Base-by-base conservation (phyloP, 1,140 invertebrate species). In the Hyposmocoma kahamanoa region DNA sequence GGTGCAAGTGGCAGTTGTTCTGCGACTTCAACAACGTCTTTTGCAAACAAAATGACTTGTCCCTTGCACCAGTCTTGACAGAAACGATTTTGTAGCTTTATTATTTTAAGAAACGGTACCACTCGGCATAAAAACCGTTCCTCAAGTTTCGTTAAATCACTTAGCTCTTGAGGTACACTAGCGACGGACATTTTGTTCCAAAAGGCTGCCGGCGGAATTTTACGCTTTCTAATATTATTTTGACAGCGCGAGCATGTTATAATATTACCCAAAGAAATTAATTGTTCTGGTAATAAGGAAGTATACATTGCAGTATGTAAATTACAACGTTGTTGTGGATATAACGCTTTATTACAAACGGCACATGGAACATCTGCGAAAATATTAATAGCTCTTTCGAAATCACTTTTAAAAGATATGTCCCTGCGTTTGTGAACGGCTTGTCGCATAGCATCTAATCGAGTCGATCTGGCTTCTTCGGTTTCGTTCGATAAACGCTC, bases 341-440 rank as follows among this genome's bases (percentile, higher is more conserved):
- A 57, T 11, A 52, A 15, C 8, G 21, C 21, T 52, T 24, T 57
- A 13, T 52, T 45, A 24, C 50, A 52, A 18, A 57, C 18, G 21
- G 39, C 46, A 21, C 46, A 57, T 42, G 46, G 13, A 18, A 57
- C 46, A 46, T 57, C 50, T 3, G 50, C 55, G 34, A 48, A 52
- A 36, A 56, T 28, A 45, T 56, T 52, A 24, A 51, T 52, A 22
- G 42, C 45, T 8, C 42, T 13, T 38, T 39, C 10, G n/a, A n/a
- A n/a, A n/a, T n/a, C n/a, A n/a, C n/a, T n/a, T n/a, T n/a, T n/a
- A n/a, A n/a, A n/a, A n/a, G 24, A 6, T 28, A 28, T 28, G 24
- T 28, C 11, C 24, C 24, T 28, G 11, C 24, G 24, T 6, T 6
- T 44, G 11, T 28, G 24, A 28, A 6, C 11, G 24, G 6, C 11